Conservation (phyloP, 2,888 invertebrate species). For the Actias luna region DNA sequence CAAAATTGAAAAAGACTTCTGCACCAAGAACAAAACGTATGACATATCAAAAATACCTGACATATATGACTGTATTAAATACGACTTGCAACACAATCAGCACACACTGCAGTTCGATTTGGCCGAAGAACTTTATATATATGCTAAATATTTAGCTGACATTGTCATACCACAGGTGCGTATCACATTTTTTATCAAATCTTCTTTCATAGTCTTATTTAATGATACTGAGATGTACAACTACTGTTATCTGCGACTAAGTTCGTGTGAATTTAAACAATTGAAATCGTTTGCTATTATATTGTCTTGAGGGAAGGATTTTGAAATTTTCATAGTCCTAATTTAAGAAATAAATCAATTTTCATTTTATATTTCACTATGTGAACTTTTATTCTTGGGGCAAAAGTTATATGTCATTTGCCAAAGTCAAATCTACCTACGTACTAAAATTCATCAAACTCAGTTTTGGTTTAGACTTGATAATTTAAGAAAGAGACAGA, state of each 20-base stretch:
- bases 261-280: neutral
- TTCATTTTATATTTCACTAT: too few species aligned
- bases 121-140: slow-evolving; percentile 95
- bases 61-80: slow-evolving; percentile 99
- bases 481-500: too few species aligned
- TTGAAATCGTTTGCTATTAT: neutral
- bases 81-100: slow-evolving; percentile 98
- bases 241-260: neutral
- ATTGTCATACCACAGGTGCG: slow-evolving; percentile 97
- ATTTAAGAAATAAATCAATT: too few species aligned
- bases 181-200: slow-evolving; percentile 6
- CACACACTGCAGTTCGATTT: slow-evolving; percentile 95
- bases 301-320: neutral
- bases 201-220: neutral
- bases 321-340: too few species aligned
- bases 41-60: slow-evolving; percentile 99
- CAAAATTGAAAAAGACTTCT: slow-evolving; percentile 99
- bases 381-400: too few species aligned
- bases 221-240: too few species aligned
- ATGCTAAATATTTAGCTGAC: slow-evolving; percentile 98
- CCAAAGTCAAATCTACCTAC: too few species aligned
- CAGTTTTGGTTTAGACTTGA: too few species aligned
- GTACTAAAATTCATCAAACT: too few species aligned
- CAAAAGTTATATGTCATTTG: too few species aligned
- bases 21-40: slow-evolving; percentile 93